Percentiles rank a stretch among this genome's conserved stretches.
Evolutionary conservation across 1,140 invertebrate species (phyloP).

Genomic region (Orchesella cincta): DNA sequence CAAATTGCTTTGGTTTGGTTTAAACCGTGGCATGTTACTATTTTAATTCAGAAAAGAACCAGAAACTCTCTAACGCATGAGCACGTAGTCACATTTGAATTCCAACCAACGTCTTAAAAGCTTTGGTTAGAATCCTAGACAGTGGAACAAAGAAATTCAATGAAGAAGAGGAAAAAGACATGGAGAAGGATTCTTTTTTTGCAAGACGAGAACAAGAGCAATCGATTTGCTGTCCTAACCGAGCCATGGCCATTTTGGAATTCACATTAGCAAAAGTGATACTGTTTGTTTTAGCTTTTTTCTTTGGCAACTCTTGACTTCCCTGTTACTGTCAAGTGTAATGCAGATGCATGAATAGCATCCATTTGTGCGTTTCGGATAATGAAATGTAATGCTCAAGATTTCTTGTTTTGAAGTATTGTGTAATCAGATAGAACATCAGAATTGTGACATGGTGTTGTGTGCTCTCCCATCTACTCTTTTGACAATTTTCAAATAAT

Average conservation of each 20-base stretch:
- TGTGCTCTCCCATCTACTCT: conserved; percentile 4
- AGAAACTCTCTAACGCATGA: neutral
- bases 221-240: conserved; percentile 13
- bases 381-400: too few species aligned
- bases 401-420: neutral
- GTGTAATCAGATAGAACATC: neutral
- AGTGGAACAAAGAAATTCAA: neutral
- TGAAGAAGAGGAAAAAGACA: neutral
- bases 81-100: neutral
- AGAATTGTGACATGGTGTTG: neutral
- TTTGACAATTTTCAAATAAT: conserved; percentile 29
- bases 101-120: conserved; percentile 1
- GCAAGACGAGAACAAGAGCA: neutral
- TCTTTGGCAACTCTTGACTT: neutral
- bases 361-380: too few species aligned
- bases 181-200: neutral
- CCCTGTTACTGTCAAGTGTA: neutral
- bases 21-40: conserved; percentile 1
- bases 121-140: neutral
- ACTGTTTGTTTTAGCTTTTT: neutral
- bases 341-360: neutral
- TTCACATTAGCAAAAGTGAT: conserved; percentile 15
- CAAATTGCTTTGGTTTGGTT: conserved; percentile 5
- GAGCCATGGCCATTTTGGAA: conserved; percentile 2
- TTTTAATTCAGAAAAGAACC: conserved; percentile 6